Percentiles rank a stretch among this genome's conserved stretches.
These are phyloP conservation scores for Perognathus longimembris DNA, from an alignment of 2,113 vertebrate species.

Conservation along the genomic window DNA sequence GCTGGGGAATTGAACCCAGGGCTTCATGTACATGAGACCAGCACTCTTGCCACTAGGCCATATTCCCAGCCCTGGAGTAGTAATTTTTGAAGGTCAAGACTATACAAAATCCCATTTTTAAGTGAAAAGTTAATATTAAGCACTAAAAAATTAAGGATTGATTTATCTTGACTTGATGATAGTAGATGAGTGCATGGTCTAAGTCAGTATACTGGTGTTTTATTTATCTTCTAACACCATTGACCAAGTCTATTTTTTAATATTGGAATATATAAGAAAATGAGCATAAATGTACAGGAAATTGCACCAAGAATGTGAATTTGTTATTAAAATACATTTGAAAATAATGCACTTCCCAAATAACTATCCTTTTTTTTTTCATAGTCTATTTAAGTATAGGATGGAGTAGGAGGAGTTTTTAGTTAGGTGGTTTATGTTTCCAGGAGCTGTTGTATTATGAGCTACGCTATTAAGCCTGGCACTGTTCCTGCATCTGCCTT, in stretches of 20 bases:
- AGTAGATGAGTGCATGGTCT: not conserved
- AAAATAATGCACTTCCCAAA: constrained; percentile 53
- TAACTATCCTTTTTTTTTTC: constrained; percentile 34
- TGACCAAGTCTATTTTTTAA: constrained; percentile 18
- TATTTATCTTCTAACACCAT: not conserved
- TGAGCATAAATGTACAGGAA: not conserved
- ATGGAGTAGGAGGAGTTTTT: not conserved
- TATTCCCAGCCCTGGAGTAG: too few relatives aligned
- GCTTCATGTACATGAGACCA: too few relatives aligned
- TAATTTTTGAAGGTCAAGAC: not conserved
- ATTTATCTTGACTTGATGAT: not conserved
- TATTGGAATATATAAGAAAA: not conserved
- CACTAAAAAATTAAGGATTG: not conserved
- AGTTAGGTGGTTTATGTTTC: not conserved
- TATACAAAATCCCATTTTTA: not conserved
- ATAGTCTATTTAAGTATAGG: constrained; percentile 61
- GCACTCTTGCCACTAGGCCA: too few relatives aligned
- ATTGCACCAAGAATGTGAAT: not conserved
- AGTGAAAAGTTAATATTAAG: constrained; percentile 1
- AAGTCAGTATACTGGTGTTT: not conserved
- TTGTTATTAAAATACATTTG: constrained; percentile 58
- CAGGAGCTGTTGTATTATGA: not conserved
- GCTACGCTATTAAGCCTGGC: constrained; percentile 40
- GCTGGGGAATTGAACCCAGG: too few relatives aligned
- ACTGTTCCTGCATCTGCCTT: constrained; percentile 34